Percentiles rank a stretch among this genome's conserved stretches.
These are phyloP conservation scores for Scaptomyza reducta DNA, from an alignment of 2,888 invertebrate genomes.

Conservation along the genomic window DNA sequence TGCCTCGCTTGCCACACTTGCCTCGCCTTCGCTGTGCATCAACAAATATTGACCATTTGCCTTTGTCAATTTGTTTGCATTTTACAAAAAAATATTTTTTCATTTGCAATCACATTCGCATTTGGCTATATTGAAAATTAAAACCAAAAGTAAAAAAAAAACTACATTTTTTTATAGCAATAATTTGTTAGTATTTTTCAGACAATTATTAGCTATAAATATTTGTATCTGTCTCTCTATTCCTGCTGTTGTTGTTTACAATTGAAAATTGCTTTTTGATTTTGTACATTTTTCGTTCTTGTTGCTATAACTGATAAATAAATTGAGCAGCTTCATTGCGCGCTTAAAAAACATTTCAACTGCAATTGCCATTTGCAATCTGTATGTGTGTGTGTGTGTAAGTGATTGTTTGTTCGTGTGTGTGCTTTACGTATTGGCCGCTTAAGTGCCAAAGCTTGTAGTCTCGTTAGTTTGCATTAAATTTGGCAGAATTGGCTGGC, in stretches of 20 bases:
- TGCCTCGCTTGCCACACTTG: conserved; percentile 10
- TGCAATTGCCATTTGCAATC: conserved; percentile 16
- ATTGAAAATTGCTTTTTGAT: conserved; percentile 46
- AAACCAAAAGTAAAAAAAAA: conserved; percentile 32
- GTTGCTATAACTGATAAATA: not conserved
- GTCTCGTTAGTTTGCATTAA: conserved; percentile 35
- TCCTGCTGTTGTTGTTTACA: conserved; percentile 28
- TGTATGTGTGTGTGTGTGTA: conserved; percentile 1
- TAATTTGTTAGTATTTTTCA: conserved; percentile 11
- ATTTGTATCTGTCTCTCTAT: conserved; percentile 18
- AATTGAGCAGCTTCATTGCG: conserved; percentile 39
- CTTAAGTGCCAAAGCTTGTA: conserved; percentile 56
- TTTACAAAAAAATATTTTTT: conserved; percentile 78
- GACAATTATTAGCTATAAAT: conserved; percentile 29
- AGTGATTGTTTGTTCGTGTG: conserved; percentile 2
- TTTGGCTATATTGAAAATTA: conserved; percentile 50
- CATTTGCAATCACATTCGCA: conserved; percentile 60
- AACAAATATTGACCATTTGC: conserved; percentile 82
- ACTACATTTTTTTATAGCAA: not conserved
- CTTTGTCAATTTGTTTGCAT: conserved; percentile 81
- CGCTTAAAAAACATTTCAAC: conserved; percentile 37
- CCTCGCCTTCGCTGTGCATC: conserved; percentile 43
- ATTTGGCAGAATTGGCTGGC: conserved; percentile 20
- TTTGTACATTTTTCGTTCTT: conserved; percentile 23
- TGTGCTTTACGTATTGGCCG: conserved; percentile 18